phyloP scores from a whole-genome alignment of 2,113 vertebrate genomes.

The Perca flavescens region DNA sequence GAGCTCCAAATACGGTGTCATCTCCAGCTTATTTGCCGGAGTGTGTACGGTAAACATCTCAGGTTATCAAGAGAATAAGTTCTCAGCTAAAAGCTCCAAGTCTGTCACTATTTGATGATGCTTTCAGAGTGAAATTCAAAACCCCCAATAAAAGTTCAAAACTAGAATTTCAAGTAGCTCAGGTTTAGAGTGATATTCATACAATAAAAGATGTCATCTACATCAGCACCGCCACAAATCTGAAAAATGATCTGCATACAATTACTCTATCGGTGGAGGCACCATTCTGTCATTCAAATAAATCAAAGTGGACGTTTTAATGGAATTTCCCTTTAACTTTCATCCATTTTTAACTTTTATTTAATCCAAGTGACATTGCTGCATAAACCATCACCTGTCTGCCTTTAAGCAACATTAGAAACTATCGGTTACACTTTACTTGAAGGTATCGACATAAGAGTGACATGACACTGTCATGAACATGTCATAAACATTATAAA shows the following conservation, averaged over 20 bases:
- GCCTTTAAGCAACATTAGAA: neutral
- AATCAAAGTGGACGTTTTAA: constrained; percentile 54
- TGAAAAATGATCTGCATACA: constrained; percentile 42
- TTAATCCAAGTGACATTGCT: constrained; percentile 31
- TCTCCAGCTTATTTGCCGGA: constrained; percentile 26
- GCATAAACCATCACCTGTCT: constrained; percentile 9
- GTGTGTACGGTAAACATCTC: constrained; percentile 34
- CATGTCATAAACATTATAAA: too few species aligned
- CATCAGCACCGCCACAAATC: constrained; percentile 12
- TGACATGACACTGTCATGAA: too few species aligned
- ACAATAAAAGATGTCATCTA: constrained; percentile 31
- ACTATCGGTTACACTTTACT: too few species aligned
- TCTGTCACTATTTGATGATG: neutral
- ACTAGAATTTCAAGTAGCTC: constrained; percentile 14
- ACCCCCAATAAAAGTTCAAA: neutral
- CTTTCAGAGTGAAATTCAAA: constrained; percentile 23
- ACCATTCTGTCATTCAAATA: constrained; percentile 19
- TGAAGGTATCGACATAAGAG: too few species aligned
- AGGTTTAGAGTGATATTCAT: neutral
- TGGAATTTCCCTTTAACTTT: constrained; percentile 29
- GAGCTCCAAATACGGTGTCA: constrained; percentile 19
- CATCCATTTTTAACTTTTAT: constrained; percentile 35
- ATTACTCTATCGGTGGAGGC: constrained; percentile 17
- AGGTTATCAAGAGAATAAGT: neutral
- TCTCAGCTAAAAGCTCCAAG: constrained; percentile 15